Evolutionary conservation across 2,113 vertebrate genomes (phyloP), one percentile per base, ranked within the genome.

Genomic region (Micromys minutus): DNA sequence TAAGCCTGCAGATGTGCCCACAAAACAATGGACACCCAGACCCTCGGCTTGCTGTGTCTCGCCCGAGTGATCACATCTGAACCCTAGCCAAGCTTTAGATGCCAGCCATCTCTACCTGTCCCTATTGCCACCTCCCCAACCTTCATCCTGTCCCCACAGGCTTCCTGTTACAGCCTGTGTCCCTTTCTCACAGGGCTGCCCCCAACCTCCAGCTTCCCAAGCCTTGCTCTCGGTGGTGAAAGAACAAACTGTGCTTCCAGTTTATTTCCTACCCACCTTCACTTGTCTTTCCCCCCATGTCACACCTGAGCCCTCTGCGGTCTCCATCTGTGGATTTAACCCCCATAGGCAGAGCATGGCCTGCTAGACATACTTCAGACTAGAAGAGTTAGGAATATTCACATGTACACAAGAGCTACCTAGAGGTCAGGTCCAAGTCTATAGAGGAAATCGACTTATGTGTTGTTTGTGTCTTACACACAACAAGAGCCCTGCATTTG

Each of bases 161-260:
- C 34, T 74, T 77, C 72, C 39, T 5, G n/a, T 22, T 0, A 0
- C 21, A 55, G 57, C 31, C 39, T 7, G 34, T 24, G 0, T 13
- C 36, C 50, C 50, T 72, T 85, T n/a, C 42, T 50, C 26, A 12
- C 1, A 19, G 79, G 52, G 57, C 69, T 26, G 16, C 71, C 16
- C 39, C 31, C 15, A 0, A 0, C 3, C 29, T 31, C 39, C 8
- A 0, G 7, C 29, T 24, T 7, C 31, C 29, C 76, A 80, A 1
- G 16, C n/a, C 45, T 72, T 9, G 0, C 24, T 75, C 87, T 57
- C 7, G 19, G 34, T n/a, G 42, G 7, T 5, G 0, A 45, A 11
- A 52, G 67, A 21, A 31, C 0, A 21, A 47, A 59, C 42, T 5
- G 0, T 34, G 12, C 19, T 52, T 52, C 34, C 81, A 34, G 8